Conservation (phyloP, 92 coral and sea anemone genomes). For the Epizoanthus scotinus region DNA sequence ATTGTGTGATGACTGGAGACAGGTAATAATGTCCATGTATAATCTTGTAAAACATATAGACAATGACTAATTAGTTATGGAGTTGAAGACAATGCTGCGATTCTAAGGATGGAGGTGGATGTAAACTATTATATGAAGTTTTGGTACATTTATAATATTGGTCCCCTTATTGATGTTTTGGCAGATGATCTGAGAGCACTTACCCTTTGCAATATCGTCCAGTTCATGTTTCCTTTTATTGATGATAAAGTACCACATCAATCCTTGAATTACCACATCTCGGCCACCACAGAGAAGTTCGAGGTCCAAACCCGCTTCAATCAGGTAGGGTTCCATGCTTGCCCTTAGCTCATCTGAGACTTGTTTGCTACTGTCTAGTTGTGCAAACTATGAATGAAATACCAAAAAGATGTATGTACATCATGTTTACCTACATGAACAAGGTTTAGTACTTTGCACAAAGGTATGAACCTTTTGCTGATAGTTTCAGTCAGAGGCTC, state of each 20-base stretch:
- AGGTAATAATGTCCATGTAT: too few species aligned
- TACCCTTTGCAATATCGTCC: constrained; percentile 60
- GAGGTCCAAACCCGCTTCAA: constrained; percentile 49
- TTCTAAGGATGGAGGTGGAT: too few species aligned
- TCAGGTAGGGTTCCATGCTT: constrained; percentile 39
- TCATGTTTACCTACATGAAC: constrained; percentile 4
- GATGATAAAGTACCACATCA: constrained; percentile 53
- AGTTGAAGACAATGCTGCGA: too few species aligned
- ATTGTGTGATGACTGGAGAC: too few species aligned
- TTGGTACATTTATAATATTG: too few species aligned
- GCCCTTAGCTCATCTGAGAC: constrained; percentile 15
- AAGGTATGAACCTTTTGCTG: constrained; percentile 4
- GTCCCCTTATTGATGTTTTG: too few species aligned
- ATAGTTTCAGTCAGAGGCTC: constrained; percentile 8
- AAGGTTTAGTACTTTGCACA: constrained; percentile 16
- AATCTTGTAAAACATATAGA: not conserved
- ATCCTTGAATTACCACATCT: constrained; percentile 39
- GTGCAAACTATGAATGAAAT: constrained; percentile 41
- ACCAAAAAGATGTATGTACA: not conserved
- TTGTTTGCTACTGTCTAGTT: constrained; percentile 25
- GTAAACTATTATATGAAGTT: too few species aligned
- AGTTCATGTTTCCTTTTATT: constrained; percentile 59
- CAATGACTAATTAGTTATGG: not conserved
- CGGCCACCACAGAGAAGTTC: constrained; percentile 37
- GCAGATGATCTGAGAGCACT: constrained; percentile 1